Percentiles rank a stretch among this genome's conserved stretches.
phyloP scores from a whole-genome alignment of 2,888 invertebrate species.

The Conomelus anceps region DNA sequence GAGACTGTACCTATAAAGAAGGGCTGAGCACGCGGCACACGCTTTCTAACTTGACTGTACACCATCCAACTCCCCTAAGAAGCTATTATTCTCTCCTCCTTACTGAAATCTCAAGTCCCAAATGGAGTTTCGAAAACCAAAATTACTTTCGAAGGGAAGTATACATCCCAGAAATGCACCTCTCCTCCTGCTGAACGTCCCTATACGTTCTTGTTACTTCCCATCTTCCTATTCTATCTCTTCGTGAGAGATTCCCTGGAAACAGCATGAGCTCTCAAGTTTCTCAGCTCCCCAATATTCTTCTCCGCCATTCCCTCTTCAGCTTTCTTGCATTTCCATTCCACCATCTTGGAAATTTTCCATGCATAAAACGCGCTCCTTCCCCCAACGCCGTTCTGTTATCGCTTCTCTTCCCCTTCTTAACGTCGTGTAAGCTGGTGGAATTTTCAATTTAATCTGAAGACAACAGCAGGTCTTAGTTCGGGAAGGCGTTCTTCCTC shows the following conservation, averaged over 20 bases:
- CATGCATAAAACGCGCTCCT: conserved; percentile 13
- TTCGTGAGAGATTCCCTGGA: not conserved
- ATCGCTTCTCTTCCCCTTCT: not conserved
- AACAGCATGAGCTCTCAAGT: conserved; percentile 14
- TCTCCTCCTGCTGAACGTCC: conserved; percentile 1
- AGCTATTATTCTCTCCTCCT: conserved; percentile 27
- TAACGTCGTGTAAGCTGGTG: conserved; percentile 19
- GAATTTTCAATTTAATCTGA: conserved; percentile 26
- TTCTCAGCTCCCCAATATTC: not conserved
- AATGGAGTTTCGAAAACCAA: conserved; percentile 28
- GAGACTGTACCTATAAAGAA: not conserved
- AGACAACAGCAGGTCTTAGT: conserved; percentile 13
- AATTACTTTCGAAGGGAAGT: conserved; percentile 26
- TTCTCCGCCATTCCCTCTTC: conserved; percentile 8
- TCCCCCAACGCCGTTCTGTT: not conserved
- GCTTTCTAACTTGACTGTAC: not conserved
- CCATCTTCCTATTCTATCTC: not conserved
- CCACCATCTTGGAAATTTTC: conserved; percentile 14
- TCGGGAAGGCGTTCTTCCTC: conserved; percentile 1
- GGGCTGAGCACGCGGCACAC: not conserved
- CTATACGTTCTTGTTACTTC: conserved; percentile 12
- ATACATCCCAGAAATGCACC: conserved; percentile 12
- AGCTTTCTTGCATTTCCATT: not conserved
- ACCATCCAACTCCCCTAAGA: conserved; percentile 26
- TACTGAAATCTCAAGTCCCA: conserved; percentile 28